Conservation (phyloP, 2,113 vertebrate genomes). For the Aphyosemion australe region DNA sequence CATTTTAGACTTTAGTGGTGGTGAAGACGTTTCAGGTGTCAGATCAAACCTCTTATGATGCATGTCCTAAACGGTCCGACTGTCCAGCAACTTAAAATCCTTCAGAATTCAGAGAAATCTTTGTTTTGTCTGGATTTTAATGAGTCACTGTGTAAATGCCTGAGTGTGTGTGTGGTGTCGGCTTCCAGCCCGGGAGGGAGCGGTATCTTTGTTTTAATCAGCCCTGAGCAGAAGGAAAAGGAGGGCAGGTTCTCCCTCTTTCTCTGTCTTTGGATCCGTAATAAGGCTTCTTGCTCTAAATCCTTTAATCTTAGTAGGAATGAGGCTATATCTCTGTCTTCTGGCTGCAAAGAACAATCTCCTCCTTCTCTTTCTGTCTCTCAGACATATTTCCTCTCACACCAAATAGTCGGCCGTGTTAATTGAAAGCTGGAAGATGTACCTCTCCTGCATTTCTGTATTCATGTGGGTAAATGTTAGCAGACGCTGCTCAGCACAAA, state of each 20-base stretch:
- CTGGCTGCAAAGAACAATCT: slow-evolving; percentile 46
- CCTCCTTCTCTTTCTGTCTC: slow-evolving; percentile 24
- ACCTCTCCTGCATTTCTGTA: slow-evolving; percentile 15
- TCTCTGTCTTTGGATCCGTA: slow-evolving; percentile 43
- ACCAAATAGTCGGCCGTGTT: slow-evolving; percentile 36
- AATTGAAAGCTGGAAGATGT: slow-evolving; percentile 35
- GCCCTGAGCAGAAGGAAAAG: slow-evolving; percentile 39
- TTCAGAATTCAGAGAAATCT: slow-evolving; percentile 7
- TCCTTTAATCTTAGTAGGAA: slow-evolving; percentile 70
- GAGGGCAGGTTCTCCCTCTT: slow-evolving; percentile 28
- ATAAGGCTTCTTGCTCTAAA: slow-evolving; percentile 61
- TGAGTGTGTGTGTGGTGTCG: slow-evolving; percentile 21
- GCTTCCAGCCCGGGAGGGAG: slow-evolving; percentile 40
- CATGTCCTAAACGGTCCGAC: background rate
- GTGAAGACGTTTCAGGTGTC: background rate
- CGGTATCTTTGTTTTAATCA: slow-evolving; percentile 65
- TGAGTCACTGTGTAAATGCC: background rate
- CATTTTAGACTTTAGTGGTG: background rate
- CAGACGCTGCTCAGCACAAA: slow-evolving; percentile 6
- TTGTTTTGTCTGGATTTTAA: slow-evolving; percentile 38
- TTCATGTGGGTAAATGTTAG: slow-evolving; percentile 23
- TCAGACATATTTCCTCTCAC: background rate
- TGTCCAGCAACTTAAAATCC: slow-evolving; percentile 32
- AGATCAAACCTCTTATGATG: too few species aligned
- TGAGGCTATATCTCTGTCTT: slow-evolving; percentile 58